These are phyloP conservation scores for Clarias batrachus DNA, from an alignment of 2,113 vertebrate genomes.

Conservation along the genomic window DNA sequence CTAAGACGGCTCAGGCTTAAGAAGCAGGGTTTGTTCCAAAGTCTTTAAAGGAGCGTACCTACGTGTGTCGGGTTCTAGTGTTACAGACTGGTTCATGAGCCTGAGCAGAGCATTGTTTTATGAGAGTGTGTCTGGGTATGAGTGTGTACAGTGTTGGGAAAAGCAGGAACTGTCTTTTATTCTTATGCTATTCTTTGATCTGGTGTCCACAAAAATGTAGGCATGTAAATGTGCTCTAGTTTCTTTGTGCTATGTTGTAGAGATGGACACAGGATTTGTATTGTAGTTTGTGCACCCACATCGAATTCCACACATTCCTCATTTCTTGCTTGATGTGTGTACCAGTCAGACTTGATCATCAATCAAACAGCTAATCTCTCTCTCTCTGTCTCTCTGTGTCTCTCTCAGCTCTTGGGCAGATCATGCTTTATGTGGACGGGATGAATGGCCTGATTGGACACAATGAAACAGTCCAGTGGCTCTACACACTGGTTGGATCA, in stretches of 20 bases:
- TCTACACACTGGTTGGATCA: constrained; percentile 90
- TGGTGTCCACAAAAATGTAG: not conserved
- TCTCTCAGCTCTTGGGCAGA: constrained; percentile 89
- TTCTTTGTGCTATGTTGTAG: not conserved
- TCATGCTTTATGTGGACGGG: constrained; percentile 97
- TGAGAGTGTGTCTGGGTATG: constrained; percentile 28
- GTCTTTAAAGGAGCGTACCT: constrained; percentile 9
- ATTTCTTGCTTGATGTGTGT: not conserved
- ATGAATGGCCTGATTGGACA: constrained; percentile 97
- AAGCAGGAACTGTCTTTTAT: constrained; percentile 30
- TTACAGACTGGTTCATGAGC: not conserved
- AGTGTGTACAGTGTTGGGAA: constrained; percentile 21
- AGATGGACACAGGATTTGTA: not conserved
- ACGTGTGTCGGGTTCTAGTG: constrained; percentile 9
- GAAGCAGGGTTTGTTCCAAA: not conserved
- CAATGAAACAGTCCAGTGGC: constrained; percentile 95
- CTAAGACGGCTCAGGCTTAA: not conserved
- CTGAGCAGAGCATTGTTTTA: not conserved
- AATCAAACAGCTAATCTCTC: not conserved
- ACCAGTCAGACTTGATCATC: not conserved
- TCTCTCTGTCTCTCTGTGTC: constrained; percentile 40
- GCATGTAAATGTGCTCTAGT: not conserved
- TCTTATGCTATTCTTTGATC: constrained; percentile 35
- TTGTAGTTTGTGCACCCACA: not conserved
- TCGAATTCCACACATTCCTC: not conserved